Evolutionary conservation across 2,113 vertebrate genomes (phyloP).

Genomic region (Synodontis membranacea): DNA sequence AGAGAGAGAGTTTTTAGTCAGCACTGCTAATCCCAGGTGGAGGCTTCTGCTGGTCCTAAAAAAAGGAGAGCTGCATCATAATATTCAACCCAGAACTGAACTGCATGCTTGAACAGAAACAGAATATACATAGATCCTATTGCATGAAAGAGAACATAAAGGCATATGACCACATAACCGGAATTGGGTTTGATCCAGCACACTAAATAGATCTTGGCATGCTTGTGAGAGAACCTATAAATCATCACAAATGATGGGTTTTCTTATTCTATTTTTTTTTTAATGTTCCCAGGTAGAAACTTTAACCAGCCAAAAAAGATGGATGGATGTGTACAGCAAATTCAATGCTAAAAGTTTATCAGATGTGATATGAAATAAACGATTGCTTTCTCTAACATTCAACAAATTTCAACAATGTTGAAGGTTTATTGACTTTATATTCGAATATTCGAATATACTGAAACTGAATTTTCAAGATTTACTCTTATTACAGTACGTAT

Average conservation of each 20-base stretch:
- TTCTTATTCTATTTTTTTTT: not conserved
- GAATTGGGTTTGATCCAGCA: not conserved
- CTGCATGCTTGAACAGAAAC: conserved; percentile 1
- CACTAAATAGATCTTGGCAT: not conserved
- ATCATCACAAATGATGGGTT: not conserved
- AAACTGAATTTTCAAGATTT: not conserved
- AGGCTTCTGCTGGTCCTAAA: conserved; percentile 29
- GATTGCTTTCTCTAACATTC: not conserved
- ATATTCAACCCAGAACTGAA: not conserved
- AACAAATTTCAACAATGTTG: too few species aligned
- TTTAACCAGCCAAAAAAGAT: not conserved
- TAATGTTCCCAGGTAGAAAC: not conserved
- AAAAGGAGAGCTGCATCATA: not conserved
- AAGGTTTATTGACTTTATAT: not conserved
- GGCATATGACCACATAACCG: not conserved
- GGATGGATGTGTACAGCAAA: not conserved
- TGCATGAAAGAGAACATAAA: not conserved
- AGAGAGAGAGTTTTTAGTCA: conserved; percentile 27
- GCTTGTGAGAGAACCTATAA: not conserved
- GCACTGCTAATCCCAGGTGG: conserved; percentile 41
- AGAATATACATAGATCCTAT: conserved; percentile 14
- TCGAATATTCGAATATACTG: not conserved
- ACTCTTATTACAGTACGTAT: too few species aligned
- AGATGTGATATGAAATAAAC: not conserved
- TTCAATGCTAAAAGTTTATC: not conserved